These are phyloP conservation scores for Pachymerium ferrugineum DNA, from an alignment of 2,888 invertebrate genomes.

Conservation along the genomic window DNA sequence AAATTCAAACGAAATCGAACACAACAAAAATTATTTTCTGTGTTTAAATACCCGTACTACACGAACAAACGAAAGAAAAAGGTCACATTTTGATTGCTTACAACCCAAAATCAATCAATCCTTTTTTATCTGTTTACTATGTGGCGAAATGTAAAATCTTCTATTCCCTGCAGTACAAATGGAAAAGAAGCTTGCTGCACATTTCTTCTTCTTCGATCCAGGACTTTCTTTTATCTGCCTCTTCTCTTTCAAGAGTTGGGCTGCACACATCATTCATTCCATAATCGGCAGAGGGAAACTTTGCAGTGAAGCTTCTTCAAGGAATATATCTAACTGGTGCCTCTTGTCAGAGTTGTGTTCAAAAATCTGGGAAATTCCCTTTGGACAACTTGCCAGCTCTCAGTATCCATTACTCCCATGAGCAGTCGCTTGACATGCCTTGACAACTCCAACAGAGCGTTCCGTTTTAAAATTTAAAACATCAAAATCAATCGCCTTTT, in stretches of 20 bases:
- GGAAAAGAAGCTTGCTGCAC: neutral
- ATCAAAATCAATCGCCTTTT: too few species aligned
- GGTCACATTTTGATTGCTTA: too few species aligned
- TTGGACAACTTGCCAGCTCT: neutral
- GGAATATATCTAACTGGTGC: neutral
- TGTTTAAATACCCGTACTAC: too few species aligned
- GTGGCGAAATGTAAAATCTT: neutral
- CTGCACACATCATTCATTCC: neutral
- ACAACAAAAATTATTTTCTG: too few species aligned
- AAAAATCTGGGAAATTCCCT: neutral
- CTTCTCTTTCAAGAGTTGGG: neutral
- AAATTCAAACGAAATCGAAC: too few species aligned
- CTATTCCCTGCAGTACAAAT: neutral
- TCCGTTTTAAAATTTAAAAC: neutral
- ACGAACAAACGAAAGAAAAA: too few species aligned
- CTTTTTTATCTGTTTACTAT: neutral
- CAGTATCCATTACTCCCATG: neutral
- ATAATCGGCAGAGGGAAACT: neutral
- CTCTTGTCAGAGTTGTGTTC: neutral
- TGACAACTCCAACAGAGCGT: neutral
- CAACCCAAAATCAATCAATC: neutral
- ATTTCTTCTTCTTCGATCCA: slow-evolving; percentile 3
- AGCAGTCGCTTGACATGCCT: neutral
- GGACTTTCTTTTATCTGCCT: neutral
- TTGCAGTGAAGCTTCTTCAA: neutral